Conservation (phyloP, 2,888 invertebrate genomes). For the Drosophila subquinaria region DNA sequence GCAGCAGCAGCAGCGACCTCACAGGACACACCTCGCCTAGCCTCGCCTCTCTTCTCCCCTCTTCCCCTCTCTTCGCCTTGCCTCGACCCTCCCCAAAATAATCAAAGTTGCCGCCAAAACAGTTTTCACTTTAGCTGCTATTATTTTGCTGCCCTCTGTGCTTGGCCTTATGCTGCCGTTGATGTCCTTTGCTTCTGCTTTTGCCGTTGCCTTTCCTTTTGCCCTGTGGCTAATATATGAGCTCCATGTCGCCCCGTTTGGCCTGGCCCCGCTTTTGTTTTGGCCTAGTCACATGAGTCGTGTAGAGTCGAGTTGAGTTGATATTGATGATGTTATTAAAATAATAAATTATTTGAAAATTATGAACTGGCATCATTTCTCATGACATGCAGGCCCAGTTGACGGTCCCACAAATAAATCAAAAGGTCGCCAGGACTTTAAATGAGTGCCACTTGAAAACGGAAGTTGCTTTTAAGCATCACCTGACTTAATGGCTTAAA, state of each 20-base stretch:
- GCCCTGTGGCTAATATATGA: constrained; percentile 79
- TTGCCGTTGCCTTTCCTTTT: constrained; percentile 19
- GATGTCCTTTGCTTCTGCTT: constrained; percentile 61
- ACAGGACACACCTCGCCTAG: constrained; percentile 37
- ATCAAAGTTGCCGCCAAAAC: constrained; percentile 80
- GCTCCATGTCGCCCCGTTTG: constrained; percentile 68
- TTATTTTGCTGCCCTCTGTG: constrained; percentile 69
- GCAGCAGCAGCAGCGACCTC: constrained; percentile 42
- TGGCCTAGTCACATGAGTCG: constrained; percentile 54
- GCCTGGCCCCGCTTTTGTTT: constrained; percentile 67
- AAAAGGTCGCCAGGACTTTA: constrained; percentile 48
- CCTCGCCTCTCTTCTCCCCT: background rate
- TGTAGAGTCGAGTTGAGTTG: constrained; percentile 62
- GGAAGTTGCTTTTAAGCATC: constrained; percentile 29
- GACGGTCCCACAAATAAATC: constrained; percentile 61
- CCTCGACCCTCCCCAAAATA: constrained; percentile 43
- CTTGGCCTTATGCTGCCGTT: constrained; percentile 49
- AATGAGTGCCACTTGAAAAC: constrained; percentile 35
- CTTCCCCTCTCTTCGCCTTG: background rate
- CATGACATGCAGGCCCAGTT: constrained; percentile 59
- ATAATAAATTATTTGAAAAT: constrained; percentile 81
- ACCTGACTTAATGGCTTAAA: constrained; percentile 30
- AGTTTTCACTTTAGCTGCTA: constrained; percentile 78
- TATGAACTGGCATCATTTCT: constrained; percentile 80
- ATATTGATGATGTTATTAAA: constrained; percentile 81